Conservation (phyloP, 1,140 invertebrate species). For the Oreohelix idahoensis region DNA sequence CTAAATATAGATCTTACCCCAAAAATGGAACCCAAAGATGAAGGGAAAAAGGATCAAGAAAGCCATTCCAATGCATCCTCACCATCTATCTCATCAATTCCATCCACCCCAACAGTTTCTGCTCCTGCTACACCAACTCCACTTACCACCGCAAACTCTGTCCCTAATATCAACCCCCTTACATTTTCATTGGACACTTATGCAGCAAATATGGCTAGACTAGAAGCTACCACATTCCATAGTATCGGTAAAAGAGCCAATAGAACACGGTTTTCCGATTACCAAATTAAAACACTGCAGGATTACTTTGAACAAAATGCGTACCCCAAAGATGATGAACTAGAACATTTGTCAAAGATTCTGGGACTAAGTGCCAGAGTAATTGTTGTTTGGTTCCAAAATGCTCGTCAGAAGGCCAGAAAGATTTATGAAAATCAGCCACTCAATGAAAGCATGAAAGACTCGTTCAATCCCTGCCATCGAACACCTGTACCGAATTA, state of each 20-base stretch:
- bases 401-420: conserved; percentile 98
- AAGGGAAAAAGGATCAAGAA: conserved; percentile 43
- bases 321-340: conserved; percentile 99
- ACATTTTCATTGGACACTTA: conserved; percentile 35
- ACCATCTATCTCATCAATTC: conserved; percentile 51
- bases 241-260: conserved; percentile 91
- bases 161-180: conserved; percentile 27
- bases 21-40: conserved; percentile 29
- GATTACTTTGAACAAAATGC: conserved; percentile 99
- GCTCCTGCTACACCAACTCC: conserved; percentile 47
- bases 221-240: conserved; percentile 41
- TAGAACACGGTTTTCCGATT: conserved; percentile 98
- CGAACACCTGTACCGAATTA: conserved; percentile 96
- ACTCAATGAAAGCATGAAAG: conserved; percentile 82
- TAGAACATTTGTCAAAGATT: conserved; percentile 97
- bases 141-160: conserved; percentile 65
- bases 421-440: conserved; percentile 79
- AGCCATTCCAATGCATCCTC: conserved; percentile 47
- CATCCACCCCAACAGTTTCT: conserved; percentile 48
- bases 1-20: conserved; percentile 27
- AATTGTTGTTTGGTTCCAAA: conserved; percentile 98
- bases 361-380: conserved; percentile 92
- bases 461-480: conserved; percentile 87
- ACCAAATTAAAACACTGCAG: conserved; percentile 97
- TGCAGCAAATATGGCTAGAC: conserved; percentile 21